Conservation (phyloP, 1,140 invertebrate genomes). For the Drosophila carrolli region DNA sequence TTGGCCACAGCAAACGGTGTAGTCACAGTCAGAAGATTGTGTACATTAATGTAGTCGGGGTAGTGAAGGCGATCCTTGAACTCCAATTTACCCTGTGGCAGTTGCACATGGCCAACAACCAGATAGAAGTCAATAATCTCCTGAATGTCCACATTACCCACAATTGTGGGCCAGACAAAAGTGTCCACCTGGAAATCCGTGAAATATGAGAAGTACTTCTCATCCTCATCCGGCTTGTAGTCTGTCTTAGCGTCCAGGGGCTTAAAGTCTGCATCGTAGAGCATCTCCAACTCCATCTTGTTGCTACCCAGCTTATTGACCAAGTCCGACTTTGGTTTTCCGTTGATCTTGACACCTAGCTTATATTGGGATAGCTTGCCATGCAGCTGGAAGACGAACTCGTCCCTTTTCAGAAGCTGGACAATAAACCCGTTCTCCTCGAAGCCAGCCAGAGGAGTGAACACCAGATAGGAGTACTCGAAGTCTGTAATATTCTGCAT, state of each 20-base stretch:
- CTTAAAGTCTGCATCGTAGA: slow-evolving; percentile 74
- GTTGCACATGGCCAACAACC: slow-evolving; percentile 82
- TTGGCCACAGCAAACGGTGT: slow-evolving; percentile 87
- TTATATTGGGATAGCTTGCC: slow-evolving; percentile 88
- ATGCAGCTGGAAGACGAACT: slow-evolving; percentile 89
- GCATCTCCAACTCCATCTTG: slow-evolving; percentile 65
- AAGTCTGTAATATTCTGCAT: slow-evolving; percentile 89
- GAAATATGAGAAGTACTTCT: slow-evolving; percentile 86
- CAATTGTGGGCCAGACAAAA: slow-evolving; percentile 88
- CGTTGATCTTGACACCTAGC: slow-evolving; percentile 86
- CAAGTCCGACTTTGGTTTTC: slow-evolving; percentile 85
- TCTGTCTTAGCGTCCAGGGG: slow-evolving; percentile 59
- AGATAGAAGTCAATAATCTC: slow-evolving; percentile 86
- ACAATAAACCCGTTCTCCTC: slow-evolving; percentile 90
- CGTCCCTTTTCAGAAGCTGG: slow-evolving; percentile 87
- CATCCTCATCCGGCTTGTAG: slow-evolving; percentile 61
- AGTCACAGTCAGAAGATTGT: slow-evolving; percentile 88
- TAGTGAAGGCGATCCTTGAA: slow-evolving; percentile 85
- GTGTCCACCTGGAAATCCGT: slow-evolving; percentile 87
- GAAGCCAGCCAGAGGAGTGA: slow-evolving; percentile 90
- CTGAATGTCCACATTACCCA: slow-evolving; percentile 86
- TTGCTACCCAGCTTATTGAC: slow-evolving; percentile 68
- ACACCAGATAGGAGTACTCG: slow-evolving; percentile 91
- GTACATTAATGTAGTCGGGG: slow-evolving; percentile 88
- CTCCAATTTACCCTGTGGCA: slow-evolving; percentile 86